Evolutionary conservation across 2,113 vertebrate genomes (phyloP).

Genomic region (Australoheros scitulus): DNA sequence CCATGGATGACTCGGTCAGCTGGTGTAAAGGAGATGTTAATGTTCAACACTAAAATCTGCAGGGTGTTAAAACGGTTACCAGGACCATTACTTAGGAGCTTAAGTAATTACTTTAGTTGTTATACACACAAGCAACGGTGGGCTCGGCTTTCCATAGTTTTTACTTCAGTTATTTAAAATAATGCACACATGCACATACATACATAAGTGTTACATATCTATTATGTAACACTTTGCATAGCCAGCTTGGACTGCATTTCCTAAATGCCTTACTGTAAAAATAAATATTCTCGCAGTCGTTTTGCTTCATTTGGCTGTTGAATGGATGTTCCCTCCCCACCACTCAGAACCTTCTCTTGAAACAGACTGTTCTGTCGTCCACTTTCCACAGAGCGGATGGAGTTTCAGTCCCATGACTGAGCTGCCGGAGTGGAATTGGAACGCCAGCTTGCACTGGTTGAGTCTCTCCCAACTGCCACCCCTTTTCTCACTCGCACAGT

Average conservation of each 20-base stretch:
- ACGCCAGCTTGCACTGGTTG: slow-evolving; percentile 50
- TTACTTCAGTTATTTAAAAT: no score
- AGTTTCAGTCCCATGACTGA: slow-evolving; percentile 81
- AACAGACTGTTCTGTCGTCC: slow-evolving; percentile 40
- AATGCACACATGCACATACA: fast-evolving
- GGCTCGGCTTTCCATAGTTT: background rate
- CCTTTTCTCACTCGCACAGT: slow-evolving; percentile 43
- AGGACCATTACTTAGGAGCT: slow-evolving; percentile 3
- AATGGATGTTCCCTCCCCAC: background rate
- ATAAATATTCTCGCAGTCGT: background rate
- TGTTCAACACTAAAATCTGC: slow-evolving; percentile 54
- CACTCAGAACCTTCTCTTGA: slow-evolving; percentile 19
- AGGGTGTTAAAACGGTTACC: slow-evolving; percentile 57
- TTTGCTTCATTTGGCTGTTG: background rate
- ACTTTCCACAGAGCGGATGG: slow-evolving; percentile 62
- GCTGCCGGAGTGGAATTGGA: slow-evolving; percentile 56
- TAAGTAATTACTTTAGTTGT: no score
- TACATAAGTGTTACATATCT: background rate
- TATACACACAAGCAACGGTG: background rate
- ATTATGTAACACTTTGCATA: background rate
- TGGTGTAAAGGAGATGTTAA: slow-evolving; percentile 57
- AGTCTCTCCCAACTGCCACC: slow-evolving; percentile 28
- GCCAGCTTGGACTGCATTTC: background rate
- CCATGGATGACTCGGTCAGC: slow-evolving; percentile 54
- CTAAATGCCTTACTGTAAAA: background rate